These are phyloP conservation scores for Acropora yongei DNA, from an alignment of 64 coral and sea anemone species.

Conservation along the genomic window DNA sequence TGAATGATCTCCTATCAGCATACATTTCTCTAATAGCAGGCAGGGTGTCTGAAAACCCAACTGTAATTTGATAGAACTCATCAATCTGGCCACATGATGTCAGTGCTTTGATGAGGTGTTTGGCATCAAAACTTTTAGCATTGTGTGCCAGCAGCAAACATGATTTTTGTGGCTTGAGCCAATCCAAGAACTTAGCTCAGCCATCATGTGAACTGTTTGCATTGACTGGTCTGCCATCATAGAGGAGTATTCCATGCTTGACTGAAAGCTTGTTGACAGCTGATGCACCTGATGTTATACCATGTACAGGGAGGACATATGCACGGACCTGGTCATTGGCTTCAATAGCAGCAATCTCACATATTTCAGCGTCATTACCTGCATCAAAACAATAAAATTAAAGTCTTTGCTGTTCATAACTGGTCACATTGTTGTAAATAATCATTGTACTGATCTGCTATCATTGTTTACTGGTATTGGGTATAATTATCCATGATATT, in stretches of 20 bases:
- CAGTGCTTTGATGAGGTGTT: too few relatives aligned
- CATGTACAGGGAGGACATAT: conserved; percentile 13
- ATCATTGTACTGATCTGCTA: background rate
- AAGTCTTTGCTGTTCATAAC: background rate
- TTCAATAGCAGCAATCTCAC: conserved; percentile 16
- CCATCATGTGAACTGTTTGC: background rate
- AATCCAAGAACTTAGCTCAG: conserved; percentile 25
- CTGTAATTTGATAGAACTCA: too few relatives aligned
- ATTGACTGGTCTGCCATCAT: too few relatives aligned
- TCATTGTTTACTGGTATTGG: background rate
- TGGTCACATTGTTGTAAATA: conserved; percentile 4
- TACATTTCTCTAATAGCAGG: too few relatives aligned
- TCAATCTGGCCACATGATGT: too few relatives aligned
- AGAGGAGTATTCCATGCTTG: background rate
- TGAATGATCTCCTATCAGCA: background rate
- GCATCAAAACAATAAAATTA: background rate
- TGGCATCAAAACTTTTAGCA: too few relatives aligned
- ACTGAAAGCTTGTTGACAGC: conserved; percentile 23
- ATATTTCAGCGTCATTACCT: conserved; percentile 52
- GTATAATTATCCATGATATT: too few relatives aligned
- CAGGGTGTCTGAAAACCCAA: too few relatives aligned
- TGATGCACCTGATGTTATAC: conserved; percentile 32
- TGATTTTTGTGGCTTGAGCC: background rate
- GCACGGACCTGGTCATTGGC: conserved; percentile 28
- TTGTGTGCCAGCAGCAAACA: too few relatives aligned